Evolutionary conservation across 2,888 invertebrate genomes (phyloP), one percentile per base, ranked within the genome.

Genomic region (Melipona beecheii): DNA sequence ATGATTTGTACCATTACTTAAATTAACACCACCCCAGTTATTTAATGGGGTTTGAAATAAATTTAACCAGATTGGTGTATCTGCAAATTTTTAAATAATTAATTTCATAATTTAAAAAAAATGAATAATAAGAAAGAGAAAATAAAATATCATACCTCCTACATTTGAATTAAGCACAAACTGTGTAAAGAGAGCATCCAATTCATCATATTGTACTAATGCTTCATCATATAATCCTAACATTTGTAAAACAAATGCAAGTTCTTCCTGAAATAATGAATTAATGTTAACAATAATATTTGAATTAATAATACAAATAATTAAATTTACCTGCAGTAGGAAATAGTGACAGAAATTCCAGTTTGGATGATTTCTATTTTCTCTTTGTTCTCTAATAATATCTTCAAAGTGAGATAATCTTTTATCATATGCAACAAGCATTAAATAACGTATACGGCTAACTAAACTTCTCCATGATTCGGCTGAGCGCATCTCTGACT

Each of bases 271-370:
- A 78, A 91, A 89, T 82, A 68, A 43, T 76, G 24, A 65, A 49
- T 54, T 72, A n/a, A 62, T 68, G 3, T 60, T 43, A 43, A 43
- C 9, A 43, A 43, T 43, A 2, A 43, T 43, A 43, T 43, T 43
- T 43, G 43, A 43, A 43, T 43, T 43, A 43, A 43, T 43, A 9
- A 9, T 43, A 27, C 69, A 60, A 72, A 75, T 50, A n/a, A 73
- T 68, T 11, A 60, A 73, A 73, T 87, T 93, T 95, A 97, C 98
- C 96, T 98, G 98, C 89, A 99, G 96, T 90, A 98, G 96, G 95
- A 99, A 99, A 95, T 99, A 99, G 94, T 97, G 97, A 94, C 98
- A 98, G 95, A 99, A 99, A 94, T 97, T 98, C 99, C 99, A 99
- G 50, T 97, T 97, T 0, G 96, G 96, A 92, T 98, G 97, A 94